phyloP scores from a whole-genome alignment of 2,797 vertebrate species.

The Ispidina picta region DNA sequence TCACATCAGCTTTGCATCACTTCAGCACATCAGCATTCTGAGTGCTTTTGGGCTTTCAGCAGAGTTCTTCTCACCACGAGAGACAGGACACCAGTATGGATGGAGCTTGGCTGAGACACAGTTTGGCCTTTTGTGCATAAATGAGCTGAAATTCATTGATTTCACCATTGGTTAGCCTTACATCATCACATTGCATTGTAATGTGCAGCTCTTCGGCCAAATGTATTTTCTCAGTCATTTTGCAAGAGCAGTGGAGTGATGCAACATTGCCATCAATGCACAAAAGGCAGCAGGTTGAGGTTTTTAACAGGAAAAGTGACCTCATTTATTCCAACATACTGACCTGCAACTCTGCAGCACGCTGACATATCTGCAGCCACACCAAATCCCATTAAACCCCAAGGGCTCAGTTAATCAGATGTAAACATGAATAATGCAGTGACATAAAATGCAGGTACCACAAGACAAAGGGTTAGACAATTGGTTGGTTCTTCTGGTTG shows the following conservation, averaged over 20 bases:
- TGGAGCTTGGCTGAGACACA: neutral
- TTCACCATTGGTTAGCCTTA: conserved; percentile 8
- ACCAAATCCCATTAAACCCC: neutral
- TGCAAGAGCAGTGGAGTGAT: neutral
- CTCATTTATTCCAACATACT: conserved; percentile 25
- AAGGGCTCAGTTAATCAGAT: neutral
- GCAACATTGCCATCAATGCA: neutral
- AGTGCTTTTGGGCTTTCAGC: neutral
- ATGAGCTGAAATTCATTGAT: neutral
- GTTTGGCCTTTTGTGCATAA: neutral
- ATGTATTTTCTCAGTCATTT: neutral
- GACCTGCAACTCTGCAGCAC: neutral
- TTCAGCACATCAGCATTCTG: neutral
- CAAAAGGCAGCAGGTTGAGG: neutral
- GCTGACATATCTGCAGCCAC: neutral
- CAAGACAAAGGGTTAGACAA: neutral
- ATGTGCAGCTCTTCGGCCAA: neutral
- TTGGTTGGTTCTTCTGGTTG: neutral
- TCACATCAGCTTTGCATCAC: neutral
- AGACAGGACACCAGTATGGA: neutral
- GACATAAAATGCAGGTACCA: neutral
- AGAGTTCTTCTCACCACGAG: neutral
- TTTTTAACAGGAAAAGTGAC: neutral
- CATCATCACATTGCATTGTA: neutral
- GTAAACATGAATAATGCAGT: conserved; percentile 50